phyloP scores from a whole-genome alignment of 53 echinoderm and acorn worm species.

The Patiria pectinifera region DNA sequence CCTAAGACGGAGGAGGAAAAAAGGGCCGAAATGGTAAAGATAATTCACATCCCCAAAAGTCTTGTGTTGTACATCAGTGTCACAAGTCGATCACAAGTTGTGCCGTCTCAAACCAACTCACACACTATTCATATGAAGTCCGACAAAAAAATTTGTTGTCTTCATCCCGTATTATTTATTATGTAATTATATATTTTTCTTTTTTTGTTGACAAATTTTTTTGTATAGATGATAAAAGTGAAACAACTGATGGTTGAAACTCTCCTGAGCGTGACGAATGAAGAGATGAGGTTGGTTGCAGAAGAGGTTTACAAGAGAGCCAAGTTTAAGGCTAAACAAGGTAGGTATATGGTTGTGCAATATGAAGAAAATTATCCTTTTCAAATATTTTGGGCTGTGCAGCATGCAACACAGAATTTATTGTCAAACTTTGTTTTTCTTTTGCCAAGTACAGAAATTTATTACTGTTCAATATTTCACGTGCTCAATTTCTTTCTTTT shows the following conservation, averaged over 20 bases:
- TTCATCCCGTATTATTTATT: neutral
- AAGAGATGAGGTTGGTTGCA: conserved; percentile 74
- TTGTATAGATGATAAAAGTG: conserved; percentile 84
- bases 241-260: conserved; percentile 93
- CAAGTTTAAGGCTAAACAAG: conserved; percentile 75
- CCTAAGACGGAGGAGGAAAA: conserved; percentile 84
- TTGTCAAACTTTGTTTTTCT: too few relatives aligned
- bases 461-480: too few relatives aligned
- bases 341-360: conserved; percentile 61
- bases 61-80: too few relatives aligned
- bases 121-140: too few relatives aligned
- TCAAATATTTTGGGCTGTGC: neutral
- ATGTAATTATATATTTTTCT: neutral
- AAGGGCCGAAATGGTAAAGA: conserved; percentile 70
- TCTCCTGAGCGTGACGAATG: conserved; percentile 78
- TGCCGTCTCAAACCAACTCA: too few relatives aligned
- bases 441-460: too few relatives aligned
- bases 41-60: too few relatives aligned
- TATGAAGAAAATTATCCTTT: neutral
- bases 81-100: too few relatives aligned
- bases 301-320: conserved; percentile 88
- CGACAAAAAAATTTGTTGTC: neutral
- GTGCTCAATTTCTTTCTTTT: too few relatives aligned
- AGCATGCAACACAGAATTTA: neutral
- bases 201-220: neutral